These are phyloP conservation scores for Drosophila truncata DNA, from an alignment of 1,140 invertebrate species.

Conservation along the genomic window DNA sequence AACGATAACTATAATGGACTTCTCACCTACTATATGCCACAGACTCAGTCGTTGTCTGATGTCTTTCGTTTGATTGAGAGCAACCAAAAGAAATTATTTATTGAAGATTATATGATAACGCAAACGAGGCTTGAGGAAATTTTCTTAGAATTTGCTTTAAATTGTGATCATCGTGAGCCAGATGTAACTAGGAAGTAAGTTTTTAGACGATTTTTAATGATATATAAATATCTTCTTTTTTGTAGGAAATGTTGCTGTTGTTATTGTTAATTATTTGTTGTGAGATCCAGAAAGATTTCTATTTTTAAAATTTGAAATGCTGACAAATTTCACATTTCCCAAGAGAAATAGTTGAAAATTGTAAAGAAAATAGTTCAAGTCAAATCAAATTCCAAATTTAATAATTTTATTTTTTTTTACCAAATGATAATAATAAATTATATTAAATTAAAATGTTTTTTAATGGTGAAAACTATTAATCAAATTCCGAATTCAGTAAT, in stretches of 20 bases:
- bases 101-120: slow-evolving; percentile 93
- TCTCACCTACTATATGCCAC: slow-evolving; percentile 90
- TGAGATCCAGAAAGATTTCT: no score
- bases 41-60: slow-evolving; percentile 87
- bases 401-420: no score
- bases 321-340: no score
- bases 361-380: no score
- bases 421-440: no score
- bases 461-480: no score
- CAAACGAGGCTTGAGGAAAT: slow-evolving; percentile 94
- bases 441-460: no score
- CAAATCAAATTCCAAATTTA: no score
- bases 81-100: slow-evolving; percentile 86
- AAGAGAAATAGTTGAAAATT: no score
- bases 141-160: slow-evolving; percentile 86
- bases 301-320: no score
- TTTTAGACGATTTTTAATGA: no score
- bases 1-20: slow-evolving; percentile 91
- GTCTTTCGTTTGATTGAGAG: slow-evolving; percentile 92
- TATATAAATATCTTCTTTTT: background rate
- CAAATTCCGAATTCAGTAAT: no score
- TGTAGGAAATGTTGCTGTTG: slow-evolving; percentile 16
- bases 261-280: background rate
- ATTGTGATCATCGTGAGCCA: background rate
- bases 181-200: background rate